A percentile compares a stretch with the other conserved stretches of the same genome.
phyloP scores from a whole-genome alignment of 1,140 invertebrate genomes.

The Drosophila insularis region DNA sequence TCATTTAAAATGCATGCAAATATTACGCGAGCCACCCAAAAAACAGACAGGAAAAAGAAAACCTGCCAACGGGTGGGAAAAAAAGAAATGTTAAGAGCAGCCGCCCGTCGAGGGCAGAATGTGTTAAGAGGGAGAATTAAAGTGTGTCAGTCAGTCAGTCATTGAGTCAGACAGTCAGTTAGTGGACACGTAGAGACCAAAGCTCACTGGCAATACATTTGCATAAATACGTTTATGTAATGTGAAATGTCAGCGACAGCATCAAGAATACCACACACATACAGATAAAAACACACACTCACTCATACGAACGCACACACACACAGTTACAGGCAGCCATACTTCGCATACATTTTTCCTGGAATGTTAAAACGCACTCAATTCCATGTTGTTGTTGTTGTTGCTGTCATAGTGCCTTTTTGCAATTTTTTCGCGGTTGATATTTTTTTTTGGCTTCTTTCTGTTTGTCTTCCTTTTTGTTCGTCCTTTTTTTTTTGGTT shows the following conservation, averaged over 20 bases:
- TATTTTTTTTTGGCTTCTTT: constrained; percentile 15
- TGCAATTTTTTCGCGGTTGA: constrained; percentile 6
- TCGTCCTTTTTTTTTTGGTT: constrained; percentile 19
- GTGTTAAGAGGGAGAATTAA: constrained; percentile 4
- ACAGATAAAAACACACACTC: not conserved
- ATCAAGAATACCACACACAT: constrained; percentile 45
- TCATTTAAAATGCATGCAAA: constrained; percentile 81
- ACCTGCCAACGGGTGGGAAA: not conserved
- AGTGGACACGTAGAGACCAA: constrained; percentile 60
- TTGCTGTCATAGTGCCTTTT: constrained; percentile 21
- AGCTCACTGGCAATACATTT: constrained; percentile 65
- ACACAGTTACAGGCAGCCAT: not conserved
- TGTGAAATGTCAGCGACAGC: constrained; percentile 77
- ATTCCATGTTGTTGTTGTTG: constrained; percentile 34
- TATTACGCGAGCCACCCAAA: constrained; percentile 52
- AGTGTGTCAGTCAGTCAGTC: not conserved
- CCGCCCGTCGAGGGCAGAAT: not conserved
- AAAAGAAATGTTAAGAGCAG: constrained; percentile 16
- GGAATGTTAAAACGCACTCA: constrained; percentile 55
- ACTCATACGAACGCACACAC: not conserved
- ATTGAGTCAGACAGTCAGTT: constrained; percentile 45
- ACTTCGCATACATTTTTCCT: constrained; percentile 34
- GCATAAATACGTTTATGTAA: constrained; percentile 79
- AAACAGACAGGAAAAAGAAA: constrained; percentile 2
- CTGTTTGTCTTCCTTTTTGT: not conserved